A percentile compares a stretch with the other conserved stretches of the same genome.
phyloP scores from a whole-genome alignment of 2,888 invertebrate species.

The Monopis laevigella region DNA sequence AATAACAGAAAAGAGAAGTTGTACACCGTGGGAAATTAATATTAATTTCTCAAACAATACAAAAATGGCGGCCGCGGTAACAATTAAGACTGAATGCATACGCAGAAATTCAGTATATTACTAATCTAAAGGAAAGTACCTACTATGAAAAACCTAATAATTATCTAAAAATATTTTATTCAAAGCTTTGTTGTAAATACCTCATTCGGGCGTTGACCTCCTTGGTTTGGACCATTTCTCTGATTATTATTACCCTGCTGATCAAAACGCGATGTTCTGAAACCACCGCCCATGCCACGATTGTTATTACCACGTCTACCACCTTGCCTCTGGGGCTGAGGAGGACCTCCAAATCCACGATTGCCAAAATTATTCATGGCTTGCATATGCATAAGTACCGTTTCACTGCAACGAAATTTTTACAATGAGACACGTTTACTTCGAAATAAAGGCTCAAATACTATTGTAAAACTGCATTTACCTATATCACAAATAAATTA shows the following conservation, averaged over 20 bases:
- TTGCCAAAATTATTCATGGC: conserved; percentile 55
- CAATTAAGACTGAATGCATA: too few species aligned
- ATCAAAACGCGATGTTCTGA: conserved; percentile 56
- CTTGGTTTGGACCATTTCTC: conserved; percentile 34
- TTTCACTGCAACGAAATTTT: not conserved
- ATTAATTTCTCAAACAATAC: too few species aligned
- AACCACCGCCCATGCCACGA: conserved; percentile 31
- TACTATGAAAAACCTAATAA: too few species aligned
- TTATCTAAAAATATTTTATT: too few species aligned
- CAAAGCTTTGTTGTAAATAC: conserved; percentile 32
- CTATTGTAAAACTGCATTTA: not conserved
- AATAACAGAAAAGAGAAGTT: too few species aligned
- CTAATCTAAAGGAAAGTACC: too few species aligned
- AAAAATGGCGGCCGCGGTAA: too few species aligned
- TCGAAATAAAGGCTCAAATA: not conserved
- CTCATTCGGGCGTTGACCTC: conserved; percentile 55
- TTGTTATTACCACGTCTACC: conserved; percentile 44
- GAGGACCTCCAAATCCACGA: conserved; percentile 58
- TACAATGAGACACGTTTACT: not conserved
- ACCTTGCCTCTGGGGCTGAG: conserved; percentile 55
- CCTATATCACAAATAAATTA: not conserved
- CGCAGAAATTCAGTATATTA: too few species aligned
- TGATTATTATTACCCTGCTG: conserved; percentile 17
- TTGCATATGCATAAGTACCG: conserved; percentile 14
- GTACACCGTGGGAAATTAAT: too few species aligned